Conservation (phyloP, 2,888 invertebrate species). For the Cenopis cana region DNA sequence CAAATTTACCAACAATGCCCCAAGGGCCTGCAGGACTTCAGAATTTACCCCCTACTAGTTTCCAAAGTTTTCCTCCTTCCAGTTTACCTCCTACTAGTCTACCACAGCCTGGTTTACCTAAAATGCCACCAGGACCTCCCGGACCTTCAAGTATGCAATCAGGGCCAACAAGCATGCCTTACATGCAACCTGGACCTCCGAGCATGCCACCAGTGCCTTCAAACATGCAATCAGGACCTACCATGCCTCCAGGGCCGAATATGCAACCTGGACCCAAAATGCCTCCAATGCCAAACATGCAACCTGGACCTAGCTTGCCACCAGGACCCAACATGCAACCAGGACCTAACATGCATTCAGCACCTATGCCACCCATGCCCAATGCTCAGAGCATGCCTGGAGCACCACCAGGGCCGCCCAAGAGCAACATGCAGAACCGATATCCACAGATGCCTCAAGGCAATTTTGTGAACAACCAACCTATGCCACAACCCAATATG, state of each 20-base stretch:
- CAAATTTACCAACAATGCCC: slow-evolving; percentile 43
- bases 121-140: slow-evolving; percentile 31
- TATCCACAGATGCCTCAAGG: slow-evolving; percentile 74
- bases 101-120: slow-evolving; percentile 43
- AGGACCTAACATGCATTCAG: slow-evolving; percentile 42
- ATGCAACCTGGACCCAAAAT: slow-evolving; percentile 29
- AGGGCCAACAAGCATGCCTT: slow-evolving; percentile 24
- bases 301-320: slow-evolving; percentile 37
- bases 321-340: slow-evolving; percentile 34
- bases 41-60: slow-evolving; percentile 51
- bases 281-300: slow-evolving; percentile 24
- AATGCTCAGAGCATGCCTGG: slow-evolving; percentile 30
- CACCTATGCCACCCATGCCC: slow-evolving; percentile 20
- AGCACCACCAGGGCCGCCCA: slow-evolving; percentile 53
- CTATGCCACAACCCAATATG: slow-evolving; percentile 52
- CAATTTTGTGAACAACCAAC: slow-evolving; percentile 59
- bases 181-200: slow-evolving; percentile 34
- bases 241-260: slow-evolving; percentile 32
- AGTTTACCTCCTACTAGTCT: slow-evolving; percentile 49
- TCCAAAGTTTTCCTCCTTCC: slow-evolving; percentile 51
- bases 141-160: slow-evolving; percentile 7
- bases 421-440: slow-evolving; percentile 72
- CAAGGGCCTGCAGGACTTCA: slow-evolving; percentile 45
- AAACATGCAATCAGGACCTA: slow-evolving; percentile 44
- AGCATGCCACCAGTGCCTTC: slow-evolving; percentile 39